Evolutionary conservation across 37 sponge, comb jelly and placozoan species (phyloP).

Genomic region (Ephydatia muelleri): DNA sequence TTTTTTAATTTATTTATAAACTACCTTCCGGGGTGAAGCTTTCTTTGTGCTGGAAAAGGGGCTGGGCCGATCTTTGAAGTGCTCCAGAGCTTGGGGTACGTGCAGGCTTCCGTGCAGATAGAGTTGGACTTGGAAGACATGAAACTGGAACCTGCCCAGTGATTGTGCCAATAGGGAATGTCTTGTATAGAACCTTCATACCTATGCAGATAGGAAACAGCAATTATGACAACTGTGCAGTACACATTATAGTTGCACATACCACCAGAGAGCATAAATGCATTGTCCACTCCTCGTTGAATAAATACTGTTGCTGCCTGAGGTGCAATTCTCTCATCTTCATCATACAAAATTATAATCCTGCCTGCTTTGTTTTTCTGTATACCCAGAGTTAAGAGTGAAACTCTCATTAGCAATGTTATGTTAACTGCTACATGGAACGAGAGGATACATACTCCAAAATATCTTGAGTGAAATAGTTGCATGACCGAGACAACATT

Average conservation of each 20-base stretch:
- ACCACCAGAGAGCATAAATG: constrained; percentile 98
- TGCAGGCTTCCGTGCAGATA: constrained; percentile 32
- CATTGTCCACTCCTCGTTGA: constrained; percentile 95
- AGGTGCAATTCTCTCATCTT: constrained; percentile 96
- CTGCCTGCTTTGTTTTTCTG: constrained; percentile 94
- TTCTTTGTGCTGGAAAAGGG: constrained; percentile 13
- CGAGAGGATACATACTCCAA: constrained; percentile 87
- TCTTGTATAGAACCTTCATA: constrained; percentile 80
- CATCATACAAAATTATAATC: constrained; percentile 96
- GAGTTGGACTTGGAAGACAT: constrained; percentile 58
- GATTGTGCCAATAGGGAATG: constrained; percentile 85
- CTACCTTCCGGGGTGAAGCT: constrained; percentile 52
- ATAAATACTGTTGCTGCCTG: constrained; percentile 87
- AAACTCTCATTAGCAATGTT: not conserved
- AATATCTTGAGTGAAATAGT: constrained; percentile 96
- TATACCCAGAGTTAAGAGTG: constrained; percentile 15
- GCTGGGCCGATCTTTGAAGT: no score
- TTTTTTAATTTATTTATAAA: not conserved
- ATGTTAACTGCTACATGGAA: not conserved
- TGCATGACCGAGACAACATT: constrained; percentile 89
- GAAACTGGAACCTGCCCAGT: constrained; percentile 74
- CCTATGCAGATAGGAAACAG: constrained; percentile 48
- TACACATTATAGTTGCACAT: constrained; percentile 5
- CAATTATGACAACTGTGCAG: not conserved
- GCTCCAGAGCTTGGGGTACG: constrained; percentile 3